Conservation (phyloP, 2,797 vertebrate genomes). For the Okamejei kenojei region DNA sequence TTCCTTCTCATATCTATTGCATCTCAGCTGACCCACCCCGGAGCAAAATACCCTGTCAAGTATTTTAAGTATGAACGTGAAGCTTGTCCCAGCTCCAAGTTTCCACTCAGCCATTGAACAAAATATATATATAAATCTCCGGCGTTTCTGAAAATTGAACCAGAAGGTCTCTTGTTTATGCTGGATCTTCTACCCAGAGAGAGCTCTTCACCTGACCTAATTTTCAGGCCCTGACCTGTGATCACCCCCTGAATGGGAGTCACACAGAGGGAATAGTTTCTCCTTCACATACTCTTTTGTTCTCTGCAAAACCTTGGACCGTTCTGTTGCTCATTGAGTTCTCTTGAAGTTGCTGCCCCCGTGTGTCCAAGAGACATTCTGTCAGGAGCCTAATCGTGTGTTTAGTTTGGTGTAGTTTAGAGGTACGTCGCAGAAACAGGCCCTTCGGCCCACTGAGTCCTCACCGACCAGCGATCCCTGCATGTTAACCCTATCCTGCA, state of each 20-base stretch:
- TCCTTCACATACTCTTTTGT: neutral
- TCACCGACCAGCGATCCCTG: too few species aligned
- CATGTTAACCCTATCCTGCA: too few species aligned
- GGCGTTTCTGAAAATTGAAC: neutral
- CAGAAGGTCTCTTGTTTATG: neutral
- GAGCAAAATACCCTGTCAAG: slow-evolving; percentile 26
- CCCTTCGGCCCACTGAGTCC: too few species aligned
- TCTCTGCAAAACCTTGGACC: neutral
- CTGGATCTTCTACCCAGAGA: neutral
- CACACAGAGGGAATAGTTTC: neutral
- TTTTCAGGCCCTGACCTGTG: neutral
- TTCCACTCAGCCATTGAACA: slow-evolving; percentile 33
- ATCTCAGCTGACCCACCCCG: slow-evolving; percentile 15
- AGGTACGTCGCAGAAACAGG: too few species aligned
- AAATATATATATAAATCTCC: neutral
- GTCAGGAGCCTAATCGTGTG: neutral
- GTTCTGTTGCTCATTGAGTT: neutral
- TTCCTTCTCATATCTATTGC: neutral
- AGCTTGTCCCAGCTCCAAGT: slow-evolving; percentile 28
- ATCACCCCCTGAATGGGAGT: neutral
- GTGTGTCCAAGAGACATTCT: neutral
- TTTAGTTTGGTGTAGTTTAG: too few species aligned
- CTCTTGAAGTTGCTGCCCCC: slow-evolving; percentile 23
- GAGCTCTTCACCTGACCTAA: neutral
- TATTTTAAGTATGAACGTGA: slow-evolving; percentile 36